These are phyloP conservation scores for Gymnosoma rotundatum DNA, from an alignment of 2,888 invertebrate species.

Conservation along the genomic window DNA sequence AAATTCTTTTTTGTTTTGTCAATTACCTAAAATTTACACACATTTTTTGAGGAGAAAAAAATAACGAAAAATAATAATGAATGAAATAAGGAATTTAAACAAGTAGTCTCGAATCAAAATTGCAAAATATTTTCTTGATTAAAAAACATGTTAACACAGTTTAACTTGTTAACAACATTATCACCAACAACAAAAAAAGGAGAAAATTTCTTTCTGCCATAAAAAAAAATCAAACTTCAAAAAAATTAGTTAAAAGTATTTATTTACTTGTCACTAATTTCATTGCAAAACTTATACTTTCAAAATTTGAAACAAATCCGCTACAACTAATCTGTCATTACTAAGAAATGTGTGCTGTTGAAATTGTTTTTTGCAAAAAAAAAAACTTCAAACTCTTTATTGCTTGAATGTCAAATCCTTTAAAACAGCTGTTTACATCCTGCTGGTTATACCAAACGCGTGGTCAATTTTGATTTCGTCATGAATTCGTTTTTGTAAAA, in stretches of 20 bases:
- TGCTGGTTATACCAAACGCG: conserved; percentile 57
- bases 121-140: conserved; percentile 62
- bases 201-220: no score
- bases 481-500: conserved; percentile 38
- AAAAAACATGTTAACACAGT: conserved; percentile 64
- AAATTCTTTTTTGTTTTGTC: conserved; percentile 70
- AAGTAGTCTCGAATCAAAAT: conserved; percentile 43
- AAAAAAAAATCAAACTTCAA: not conserved
- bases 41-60: conserved; percentile 23
- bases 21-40: conserved; percentile 70
- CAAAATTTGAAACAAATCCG: no score
- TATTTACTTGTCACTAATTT: no score
- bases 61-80: conserved; percentile 14
- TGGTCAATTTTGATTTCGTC: conserved; percentile 47
- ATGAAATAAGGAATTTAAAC: not conserved
- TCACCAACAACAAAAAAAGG: not conserved
- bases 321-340: no score
- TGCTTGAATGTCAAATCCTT: no score
- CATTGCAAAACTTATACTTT: no score
- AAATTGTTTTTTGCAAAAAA: no score
- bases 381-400: no score
- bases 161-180: conserved; percentile 61
- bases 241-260: no score
- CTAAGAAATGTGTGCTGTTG: no score
- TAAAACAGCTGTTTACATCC: conserved; percentile 44